A percentile compares a stretch with the other conserved stretches of the same genome.
phyloP scores from a whole-genome alignment of 37 sponge, comb jelly and placozoan species.

The Corticium candelabrum region DNA sequence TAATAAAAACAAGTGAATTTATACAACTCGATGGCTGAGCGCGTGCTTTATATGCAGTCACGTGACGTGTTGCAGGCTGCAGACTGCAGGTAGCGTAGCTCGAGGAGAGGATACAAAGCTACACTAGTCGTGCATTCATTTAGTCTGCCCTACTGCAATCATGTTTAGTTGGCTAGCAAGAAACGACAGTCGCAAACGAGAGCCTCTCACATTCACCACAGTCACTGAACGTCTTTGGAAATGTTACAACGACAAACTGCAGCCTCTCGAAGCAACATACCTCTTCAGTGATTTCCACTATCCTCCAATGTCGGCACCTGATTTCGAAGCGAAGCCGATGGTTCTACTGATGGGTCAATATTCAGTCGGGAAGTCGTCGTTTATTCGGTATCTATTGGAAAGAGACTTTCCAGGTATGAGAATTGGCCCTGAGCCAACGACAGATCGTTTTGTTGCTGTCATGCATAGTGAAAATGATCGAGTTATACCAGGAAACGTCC shows the following conservation, averaged over 20 bases:
- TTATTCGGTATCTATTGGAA: slow-evolving; percentile 92
- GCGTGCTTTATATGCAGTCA: too few species aligned
- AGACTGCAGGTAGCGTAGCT: too few species aligned
- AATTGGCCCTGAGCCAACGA: slow-evolving; percentile 98
- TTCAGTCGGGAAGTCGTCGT: slow-evolving; percentile 95
- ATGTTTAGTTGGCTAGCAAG: slow-evolving; percentile 86
- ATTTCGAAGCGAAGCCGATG: slow-evolving; percentile 96
- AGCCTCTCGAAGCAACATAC: slow-evolving; percentile 77
- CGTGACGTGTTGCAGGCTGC: too few species aligned
- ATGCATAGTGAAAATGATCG: slow-evolving; percentile 95
- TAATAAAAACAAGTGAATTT: too few species aligned
- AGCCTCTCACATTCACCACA: slow-evolving; percentile 23
- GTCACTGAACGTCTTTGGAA: slow-evolving; percentile 85
- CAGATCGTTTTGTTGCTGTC: slow-evolving; percentile 91
- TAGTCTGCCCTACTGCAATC: too few species aligned
- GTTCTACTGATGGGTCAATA: slow-evolving; percentile 95
- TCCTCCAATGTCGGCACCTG: slow-evolving; percentile 77
- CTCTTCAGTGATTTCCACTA: slow-evolving; percentile 87
- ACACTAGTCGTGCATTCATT: too few species aligned
- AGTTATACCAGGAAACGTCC: slow-evolving; percentile 87
- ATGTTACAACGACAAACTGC: slow-evolving; percentile 66
- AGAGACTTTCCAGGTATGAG: slow-evolving; percentile 91
- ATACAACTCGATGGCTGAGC: too few species aligned
- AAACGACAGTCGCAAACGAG: slow-evolving; percentile 7
- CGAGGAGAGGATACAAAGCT: too few species aligned